Evolutionary conservation across 2,113 vertebrate species (phyloP).

Genomic region (Trogon surrucura): DNA sequence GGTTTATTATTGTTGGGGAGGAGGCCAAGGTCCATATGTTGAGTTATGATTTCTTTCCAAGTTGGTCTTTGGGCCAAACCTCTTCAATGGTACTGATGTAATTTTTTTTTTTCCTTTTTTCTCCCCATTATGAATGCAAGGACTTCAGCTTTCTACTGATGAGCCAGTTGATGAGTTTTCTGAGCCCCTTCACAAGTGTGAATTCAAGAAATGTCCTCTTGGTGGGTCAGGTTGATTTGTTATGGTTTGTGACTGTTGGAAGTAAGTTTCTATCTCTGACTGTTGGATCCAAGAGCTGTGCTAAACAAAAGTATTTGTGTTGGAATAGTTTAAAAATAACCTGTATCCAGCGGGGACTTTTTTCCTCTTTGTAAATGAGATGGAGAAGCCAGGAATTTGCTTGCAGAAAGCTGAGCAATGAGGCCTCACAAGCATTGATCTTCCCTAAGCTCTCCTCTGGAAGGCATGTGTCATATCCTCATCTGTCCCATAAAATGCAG

Average conservation of each 20-base stretch:
- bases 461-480: neutral
- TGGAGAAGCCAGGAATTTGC: constrained; percentile 1
- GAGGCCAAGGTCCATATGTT: neutral
- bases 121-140: neutral
- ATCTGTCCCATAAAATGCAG: neutral
- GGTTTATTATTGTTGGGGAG: neutral
- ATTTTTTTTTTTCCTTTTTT: neutral
- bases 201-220: neutral
- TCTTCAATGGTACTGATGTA: neutral
- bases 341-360: neutral
- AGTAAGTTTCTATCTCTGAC: neutral
- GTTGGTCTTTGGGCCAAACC: neutral
- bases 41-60: neutral
- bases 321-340: constrained; percentile 13
- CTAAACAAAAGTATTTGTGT: neutral
- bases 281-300: neutral
- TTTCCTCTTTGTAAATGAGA: neutral
- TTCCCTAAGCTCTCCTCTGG: neutral
- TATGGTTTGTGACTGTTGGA: neutral
- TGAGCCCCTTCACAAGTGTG: neutral
- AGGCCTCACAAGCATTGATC: neutral
- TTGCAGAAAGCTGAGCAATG: neutral
- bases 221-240: neutral
- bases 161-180: neutral
- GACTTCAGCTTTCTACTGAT: neutral